Conservation (phyloP, 2,797 vertebrate species). For the Cottoperca gobio region DNA sequence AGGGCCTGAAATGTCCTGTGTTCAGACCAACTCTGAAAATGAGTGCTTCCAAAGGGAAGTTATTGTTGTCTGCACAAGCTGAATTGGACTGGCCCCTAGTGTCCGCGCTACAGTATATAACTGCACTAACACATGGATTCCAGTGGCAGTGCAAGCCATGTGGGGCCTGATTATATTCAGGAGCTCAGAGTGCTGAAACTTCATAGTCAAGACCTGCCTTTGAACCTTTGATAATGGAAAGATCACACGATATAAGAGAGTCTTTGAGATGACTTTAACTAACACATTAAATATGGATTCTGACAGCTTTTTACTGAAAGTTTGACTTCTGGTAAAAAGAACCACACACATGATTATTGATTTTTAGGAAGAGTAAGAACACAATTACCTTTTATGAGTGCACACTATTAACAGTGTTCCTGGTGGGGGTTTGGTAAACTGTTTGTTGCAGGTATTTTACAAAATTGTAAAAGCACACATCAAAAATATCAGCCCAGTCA, state of each 20-base stretch:
- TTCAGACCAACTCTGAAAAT: neutral
- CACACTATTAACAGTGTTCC: neutral
- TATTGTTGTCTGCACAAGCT: conserved; percentile 9
- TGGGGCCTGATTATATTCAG: neutral
- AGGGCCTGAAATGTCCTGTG: neutral
- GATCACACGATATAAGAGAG: neutral
- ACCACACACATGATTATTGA: neutral
- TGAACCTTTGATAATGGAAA: neutral
- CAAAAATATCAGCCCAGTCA: neutral
- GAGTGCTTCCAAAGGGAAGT: neutral
- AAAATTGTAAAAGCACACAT: neutral
- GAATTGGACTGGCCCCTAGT: conserved; percentile 54
- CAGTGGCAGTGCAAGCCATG: neutral
- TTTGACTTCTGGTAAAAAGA: neutral
- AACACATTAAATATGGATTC: neutral
- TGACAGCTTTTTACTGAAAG: neutral
- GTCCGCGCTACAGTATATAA: neutral
- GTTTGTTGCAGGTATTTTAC: neutral
- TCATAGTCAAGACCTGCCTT: neutral
- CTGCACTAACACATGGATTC: neutral
- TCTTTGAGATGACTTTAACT: neutral
- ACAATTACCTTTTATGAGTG: no score
- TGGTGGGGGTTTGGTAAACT: neutral
- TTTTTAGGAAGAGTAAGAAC: neutral
- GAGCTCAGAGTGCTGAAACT: neutral